These are phyloP conservation scores for Drosophila histrio DNA, from an alignment of 2,888 invertebrate genomes.

Conservation along the genomic window DNA sequence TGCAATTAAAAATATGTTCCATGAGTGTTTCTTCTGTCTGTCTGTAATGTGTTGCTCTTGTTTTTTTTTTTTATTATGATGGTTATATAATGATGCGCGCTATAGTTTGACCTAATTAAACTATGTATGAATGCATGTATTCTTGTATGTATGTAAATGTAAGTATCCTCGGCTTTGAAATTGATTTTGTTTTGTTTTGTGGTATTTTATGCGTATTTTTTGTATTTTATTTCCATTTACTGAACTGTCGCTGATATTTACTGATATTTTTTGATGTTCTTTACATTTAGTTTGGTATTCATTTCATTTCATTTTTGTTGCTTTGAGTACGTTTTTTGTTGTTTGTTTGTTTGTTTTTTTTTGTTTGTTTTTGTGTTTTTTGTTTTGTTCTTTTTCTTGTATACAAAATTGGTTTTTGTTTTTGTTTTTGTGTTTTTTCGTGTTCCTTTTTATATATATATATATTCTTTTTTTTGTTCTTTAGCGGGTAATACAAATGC, in stretches of 20 bases:
- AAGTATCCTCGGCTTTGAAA: slow-evolving; percentile 22
- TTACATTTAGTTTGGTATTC: slow-evolving; percentile 51
- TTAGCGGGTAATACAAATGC: slow-evolving; percentile 75
- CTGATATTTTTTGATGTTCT: slow-evolving; percentile 64
- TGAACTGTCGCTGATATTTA: slow-evolving; percentile 68
- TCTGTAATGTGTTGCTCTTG: slow-evolving; percentile 9
- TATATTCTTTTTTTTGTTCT: slow-evolving; percentile 48
- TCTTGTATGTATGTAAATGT: slow-evolving; percentile 21
- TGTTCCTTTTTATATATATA: slow-evolving; percentile 20
- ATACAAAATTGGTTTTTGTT: slow-evolving; percentile 61
- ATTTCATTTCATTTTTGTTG: slow-evolving; percentile 31
- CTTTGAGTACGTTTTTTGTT: slow-evolving; percentile 29
- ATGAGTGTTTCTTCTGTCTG: slow-evolving; percentile 25
- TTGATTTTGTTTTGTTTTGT: slow-evolving; percentile 24
- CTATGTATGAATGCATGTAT: slow-evolving; percentile 46
- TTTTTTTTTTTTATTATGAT: slow-evolving; percentile 27
- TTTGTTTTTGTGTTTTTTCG: slow-evolving; percentile 24
- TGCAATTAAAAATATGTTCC: slow-evolving; percentile 33
- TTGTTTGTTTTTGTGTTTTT: too few species aligned
- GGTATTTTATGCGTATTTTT: slow-evolving; percentile 43
- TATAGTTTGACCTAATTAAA: slow-evolving; percentile 69
- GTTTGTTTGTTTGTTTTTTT: slow-evolving; percentile 15
- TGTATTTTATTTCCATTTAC: slow-evolving; percentile 43
- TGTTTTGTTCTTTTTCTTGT: slow-evolving; percentile 43
- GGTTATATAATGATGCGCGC: slow-evolving; percentile 74